Percentiles rank a stretch among this genome's conserved stretches.
phyloP scores from a whole-genome alignment of 2,797 vertebrate species.

The Sebastes hopkinsi region DNA sequence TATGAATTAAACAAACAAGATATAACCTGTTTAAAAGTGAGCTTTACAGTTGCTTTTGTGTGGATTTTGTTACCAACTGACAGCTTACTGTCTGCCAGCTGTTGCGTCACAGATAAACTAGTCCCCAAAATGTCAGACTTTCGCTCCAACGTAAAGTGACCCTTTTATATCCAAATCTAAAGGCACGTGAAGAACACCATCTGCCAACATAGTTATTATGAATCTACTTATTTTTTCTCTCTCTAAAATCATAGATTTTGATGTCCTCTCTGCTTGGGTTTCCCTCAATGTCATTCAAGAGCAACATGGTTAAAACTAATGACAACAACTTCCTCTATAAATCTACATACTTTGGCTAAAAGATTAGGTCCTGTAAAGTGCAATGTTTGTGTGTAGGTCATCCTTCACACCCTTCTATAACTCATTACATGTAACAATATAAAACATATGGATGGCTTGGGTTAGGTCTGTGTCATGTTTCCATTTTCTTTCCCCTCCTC shows the following conservation, averaged over 20 bases:
- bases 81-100: too few species aligned
- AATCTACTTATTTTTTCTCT: background rate
- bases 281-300: constrained; percentile 1
- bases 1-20: background rate
- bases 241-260: constrained; percentile 1
- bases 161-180: constrained; percentile 37
- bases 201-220: constrained; percentile 20
- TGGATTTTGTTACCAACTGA: too few species aligned
- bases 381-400: constrained; percentile 40
- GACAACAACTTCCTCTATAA: constrained; percentile 4
- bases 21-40: too few species aligned
- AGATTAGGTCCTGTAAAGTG: constrained; percentile 70
- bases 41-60: too few species aligned
- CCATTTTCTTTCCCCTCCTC: background rate
- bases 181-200: constrained; percentile 59
- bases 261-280: constrained; percentile 2
- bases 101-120: background rate
- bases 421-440: constrained; percentile 30
- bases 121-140: constrained; percentile 2
- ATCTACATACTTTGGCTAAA: constrained; percentile 62
- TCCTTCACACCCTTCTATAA: background rate
- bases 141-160: constrained; percentile 2
- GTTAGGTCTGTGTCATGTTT: constrained; percentile 25
- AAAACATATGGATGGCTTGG: constrained; percentile 43
- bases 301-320: constrained; percentile 18